A percentile compares a stretch with the other conserved stretches of the same genome.
phyloP scores from a whole-genome alignment of 2,888 invertebrate genomes.

The Lochmaea capreae region DNA sequence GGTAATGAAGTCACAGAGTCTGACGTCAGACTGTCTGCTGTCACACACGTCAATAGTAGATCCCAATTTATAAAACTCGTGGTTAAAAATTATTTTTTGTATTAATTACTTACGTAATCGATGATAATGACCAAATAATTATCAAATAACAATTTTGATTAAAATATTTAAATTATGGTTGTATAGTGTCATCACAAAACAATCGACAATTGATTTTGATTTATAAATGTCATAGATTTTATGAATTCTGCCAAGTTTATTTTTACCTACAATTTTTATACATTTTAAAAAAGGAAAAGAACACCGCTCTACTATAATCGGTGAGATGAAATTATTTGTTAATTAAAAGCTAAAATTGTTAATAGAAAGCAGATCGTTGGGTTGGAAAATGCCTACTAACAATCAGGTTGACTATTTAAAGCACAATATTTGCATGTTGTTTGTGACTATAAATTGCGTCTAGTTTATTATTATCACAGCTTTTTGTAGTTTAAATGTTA shows the following conservation, averaged over 20 bases:
- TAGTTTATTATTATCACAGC: constrained; percentile 8
- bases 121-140: constrained; percentile 33
- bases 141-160: constrained; percentile 16
- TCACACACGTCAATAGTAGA: constrained; percentile 10
- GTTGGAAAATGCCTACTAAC: constrained; percentile 52
- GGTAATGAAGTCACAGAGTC: not conserved
- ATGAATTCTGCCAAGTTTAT: constrained; percentile 38
- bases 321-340: constrained; percentile 29
- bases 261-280: constrained; percentile 44
- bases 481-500: constrained; percentile 11
- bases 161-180: not conserved
- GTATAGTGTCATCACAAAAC: constrained; percentile 19
- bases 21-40: not conserved
- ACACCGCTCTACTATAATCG: constrained; percentile 27
- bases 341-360: constrained; percentile 19
- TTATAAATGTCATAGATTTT: constrained; percentile 27
- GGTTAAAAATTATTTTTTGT: constrained; percentile 21
- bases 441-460: constrained; percentile 20
- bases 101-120: constrained; percentile 41
- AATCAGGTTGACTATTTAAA: constrained; percentile 50
- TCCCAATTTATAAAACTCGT: constrained; percentile 27
- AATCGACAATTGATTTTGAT: constrained; percentile 27
- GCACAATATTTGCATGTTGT: constrained; percentile 30
- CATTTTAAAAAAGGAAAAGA: constrained; percentile 47
- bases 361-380: constrained; percentile 9